Conservation (phyloP, 2,113 vertebrate genomes). For the Podiceps cristatus region DNA sequence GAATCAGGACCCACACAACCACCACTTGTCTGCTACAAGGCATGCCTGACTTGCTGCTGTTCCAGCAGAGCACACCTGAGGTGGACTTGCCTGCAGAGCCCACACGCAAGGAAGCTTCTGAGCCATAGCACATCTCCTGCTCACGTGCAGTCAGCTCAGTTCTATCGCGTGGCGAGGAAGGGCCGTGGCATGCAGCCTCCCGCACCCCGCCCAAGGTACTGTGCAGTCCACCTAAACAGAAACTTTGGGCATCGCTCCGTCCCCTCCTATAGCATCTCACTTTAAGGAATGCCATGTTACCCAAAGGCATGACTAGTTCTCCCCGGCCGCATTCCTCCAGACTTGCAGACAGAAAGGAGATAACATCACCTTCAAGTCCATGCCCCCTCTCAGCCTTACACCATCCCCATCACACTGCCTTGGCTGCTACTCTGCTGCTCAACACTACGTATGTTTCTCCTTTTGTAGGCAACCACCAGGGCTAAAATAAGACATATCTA, state of each 20-base stretch:
- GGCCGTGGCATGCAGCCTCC: neutral
- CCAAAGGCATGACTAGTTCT: neutral
- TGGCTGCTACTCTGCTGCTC: neutral
- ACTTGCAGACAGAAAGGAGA: neutral
- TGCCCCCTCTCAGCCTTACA: neutral
- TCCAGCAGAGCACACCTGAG: neutral
- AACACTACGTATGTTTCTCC: accelerated
- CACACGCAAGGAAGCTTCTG: neutral
- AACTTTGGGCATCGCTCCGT: neutral
- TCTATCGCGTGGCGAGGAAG: accelerated
- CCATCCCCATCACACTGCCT: too few species aligned
- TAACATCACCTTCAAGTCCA: neutral
- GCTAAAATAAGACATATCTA: neutral
- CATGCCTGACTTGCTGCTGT: neutral
- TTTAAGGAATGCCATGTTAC: neutral
- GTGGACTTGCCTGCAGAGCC: neutral
- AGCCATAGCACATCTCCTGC: neutral
- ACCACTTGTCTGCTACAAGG: neutral
- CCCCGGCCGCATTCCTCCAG: neutral
- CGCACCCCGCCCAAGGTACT: neutral
- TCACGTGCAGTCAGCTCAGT: neutral
- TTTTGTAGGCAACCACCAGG: neutral
- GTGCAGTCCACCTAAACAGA: neutral
- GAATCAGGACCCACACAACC: neutral
- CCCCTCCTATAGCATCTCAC: neutral